Conservation (phyloP, 2,113 vertebrate genomes). For the Rhabdomys dilectus region DNA sequence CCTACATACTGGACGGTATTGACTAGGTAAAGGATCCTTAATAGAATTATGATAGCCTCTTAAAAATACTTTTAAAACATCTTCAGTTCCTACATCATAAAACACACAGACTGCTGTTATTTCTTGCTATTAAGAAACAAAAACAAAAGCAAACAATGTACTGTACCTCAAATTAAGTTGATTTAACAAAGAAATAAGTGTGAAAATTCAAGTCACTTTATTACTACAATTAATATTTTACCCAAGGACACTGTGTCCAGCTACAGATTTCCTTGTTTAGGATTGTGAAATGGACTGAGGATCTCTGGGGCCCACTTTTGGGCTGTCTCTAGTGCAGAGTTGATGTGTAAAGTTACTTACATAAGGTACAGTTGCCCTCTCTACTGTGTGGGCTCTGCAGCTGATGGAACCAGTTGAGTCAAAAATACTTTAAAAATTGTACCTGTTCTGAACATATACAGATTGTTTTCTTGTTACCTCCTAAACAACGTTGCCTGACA, state of each 20-base stretch:
- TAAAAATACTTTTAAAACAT: constrained; percentile 15
- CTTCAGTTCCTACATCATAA: not conserved
- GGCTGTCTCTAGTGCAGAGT: not conserved
- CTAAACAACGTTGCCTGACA: not conserved
- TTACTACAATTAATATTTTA: constrained; percentile 18
- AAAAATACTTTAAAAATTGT: not conserved
- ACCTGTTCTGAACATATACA: not conserved
- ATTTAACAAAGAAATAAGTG: constrained; percentile 17
- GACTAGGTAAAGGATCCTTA: not conserved
- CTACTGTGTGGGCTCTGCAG: not conserved
- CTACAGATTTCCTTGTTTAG: constrained; percentile 17
- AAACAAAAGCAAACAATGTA: not conserved
- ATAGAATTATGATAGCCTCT: constrained; percentile 17
- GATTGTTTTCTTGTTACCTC: not conserved
- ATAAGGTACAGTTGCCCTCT: not conserved
- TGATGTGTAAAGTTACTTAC: constrained; percentile 1
- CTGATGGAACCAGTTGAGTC: not conserved
- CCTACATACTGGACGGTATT: not conserved
- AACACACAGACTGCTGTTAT: not conserved
- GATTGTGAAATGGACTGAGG: constrained; percentile 53
- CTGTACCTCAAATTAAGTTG: not conserved
- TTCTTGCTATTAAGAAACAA: constrained; percentile 26
- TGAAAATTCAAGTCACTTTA: constrained; percentile 29
- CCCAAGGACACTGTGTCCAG: not conserved
- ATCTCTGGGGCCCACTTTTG: constrained; percentile 36